Conservation (phyloP, 2,113 vertebrate species). For the Sclerurus mexicanus region DNA sequence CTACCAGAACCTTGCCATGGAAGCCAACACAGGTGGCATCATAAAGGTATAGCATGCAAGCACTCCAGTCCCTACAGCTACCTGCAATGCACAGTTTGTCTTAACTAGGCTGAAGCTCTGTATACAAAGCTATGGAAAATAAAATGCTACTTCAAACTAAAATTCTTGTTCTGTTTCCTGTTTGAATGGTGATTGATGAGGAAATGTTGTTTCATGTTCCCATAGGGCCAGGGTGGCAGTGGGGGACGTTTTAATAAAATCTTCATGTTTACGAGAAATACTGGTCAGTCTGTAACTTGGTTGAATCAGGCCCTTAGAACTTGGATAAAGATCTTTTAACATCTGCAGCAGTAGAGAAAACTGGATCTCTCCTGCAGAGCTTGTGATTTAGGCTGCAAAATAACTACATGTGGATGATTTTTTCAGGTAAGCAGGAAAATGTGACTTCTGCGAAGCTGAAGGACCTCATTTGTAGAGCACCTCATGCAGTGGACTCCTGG, state of each 20-base stretch:
- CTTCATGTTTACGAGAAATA: constrained; percentile 22
- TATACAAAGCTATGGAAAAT: constrained; percentile 51
- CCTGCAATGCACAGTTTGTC: background rate
- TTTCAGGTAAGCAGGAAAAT: background rate
- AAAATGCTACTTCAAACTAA: constrained; percentile 58
- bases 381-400: background rate
- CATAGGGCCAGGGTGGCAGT: background rate
- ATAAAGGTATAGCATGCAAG: constrained; percentile 4
- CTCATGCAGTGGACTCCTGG: background rate
- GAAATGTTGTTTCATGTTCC: constrained; percentile 33
- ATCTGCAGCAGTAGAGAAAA: background rate
- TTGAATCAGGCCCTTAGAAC: background rate
- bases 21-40: background rate
- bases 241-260: background rate
- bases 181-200: background rate
- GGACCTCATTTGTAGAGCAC: background rate
- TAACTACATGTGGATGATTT: background rate
- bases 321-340: background rate
- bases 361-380: background rate
- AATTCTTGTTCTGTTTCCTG: constrained; percentile 1
- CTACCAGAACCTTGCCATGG: background rate
- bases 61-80: background rate
- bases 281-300: background rate
- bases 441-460: background rate
- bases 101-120: constrained; percentile 25